Base-by-base conservation (phyloP, 2,113 vertebrate genomes). In the Lophura nycthemera region DNA sequence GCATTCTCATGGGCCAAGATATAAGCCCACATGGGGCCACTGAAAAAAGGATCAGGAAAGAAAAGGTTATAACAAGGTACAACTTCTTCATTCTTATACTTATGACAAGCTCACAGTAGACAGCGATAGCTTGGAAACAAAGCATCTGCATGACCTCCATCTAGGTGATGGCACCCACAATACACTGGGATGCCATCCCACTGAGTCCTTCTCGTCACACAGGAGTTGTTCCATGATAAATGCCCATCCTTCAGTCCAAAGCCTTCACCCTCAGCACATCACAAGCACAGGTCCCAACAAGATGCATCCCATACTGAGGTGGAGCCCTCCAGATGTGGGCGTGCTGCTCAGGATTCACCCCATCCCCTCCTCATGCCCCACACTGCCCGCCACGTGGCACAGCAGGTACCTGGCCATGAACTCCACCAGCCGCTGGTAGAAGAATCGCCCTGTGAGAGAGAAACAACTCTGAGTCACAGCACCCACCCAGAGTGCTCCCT, bases 361-460 rank as follows among this genome's bases (percentile, higher is more conserved):
- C 27, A 43, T 3, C 5, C 12, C 48, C 19, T 20, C 45, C 38
- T 7, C 3, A 1, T 5, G 0, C 65, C 61, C 48, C 27, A 7
- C 10, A 2, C 27, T 1, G 36, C 29, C 22, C 2, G 1, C 36
- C 22, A 50, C 1, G 30, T 70, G 64, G 32, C 40, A 9, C 42
- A 3, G 89, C 61, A n/a, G 5, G 83, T 96, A 99, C 99, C 99
- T 99, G 95, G 98, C 98, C 99, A 99, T 99, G 97, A 99, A 99
- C 94, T 99, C 99, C 96, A 99, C 99, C 90, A 99, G 98, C 86
- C 99, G 98, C 96, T 98, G 99, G 96, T 99, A 99, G 98, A 99
- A 99, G 97, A 99, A 99, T 43, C 98, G 97, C 19, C 98, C 99
- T 99, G 91, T 48, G 63, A 89, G 20, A 96, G 59, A 95, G 5